Conservation (phyloP, 2,113 vertebrate species). For the Bufo bufo region DNA sequence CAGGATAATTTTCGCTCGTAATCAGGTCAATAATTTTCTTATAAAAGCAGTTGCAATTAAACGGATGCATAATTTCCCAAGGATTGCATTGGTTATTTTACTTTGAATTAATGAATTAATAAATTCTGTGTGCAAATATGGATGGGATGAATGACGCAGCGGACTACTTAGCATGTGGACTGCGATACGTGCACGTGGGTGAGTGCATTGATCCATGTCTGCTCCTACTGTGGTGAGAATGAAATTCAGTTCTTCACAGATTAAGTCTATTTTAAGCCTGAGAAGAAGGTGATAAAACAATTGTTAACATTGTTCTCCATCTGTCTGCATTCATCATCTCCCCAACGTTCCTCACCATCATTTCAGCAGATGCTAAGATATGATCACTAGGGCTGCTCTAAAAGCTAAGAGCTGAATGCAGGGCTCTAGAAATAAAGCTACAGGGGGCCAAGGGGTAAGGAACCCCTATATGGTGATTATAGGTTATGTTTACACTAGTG, state of each 20-base stretch:
- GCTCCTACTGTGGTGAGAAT: conserved; percentile 41
- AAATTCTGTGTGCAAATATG: conserved; percentile 19
- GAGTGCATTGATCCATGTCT: conserved; percentile 14
- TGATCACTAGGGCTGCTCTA: neutral
- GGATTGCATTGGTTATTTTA: neutral
- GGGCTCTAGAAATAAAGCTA: neutral
- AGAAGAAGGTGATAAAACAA: conserved; percentile 54
- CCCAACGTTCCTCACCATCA: neutral
- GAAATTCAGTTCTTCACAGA: conserved; percentile 44
- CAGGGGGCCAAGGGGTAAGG: neutral
- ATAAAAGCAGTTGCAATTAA: neutral
- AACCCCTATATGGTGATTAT: neutral
- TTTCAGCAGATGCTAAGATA: neutral
- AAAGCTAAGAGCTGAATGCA: neutral
- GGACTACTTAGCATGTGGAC: neutral
- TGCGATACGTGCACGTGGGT: neutral
- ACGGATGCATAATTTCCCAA: neutral
- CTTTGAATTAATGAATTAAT: neutral
- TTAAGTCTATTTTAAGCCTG: conserved; percentile 48
- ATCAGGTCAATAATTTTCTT: conserved; percentile 15
- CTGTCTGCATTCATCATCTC: conserved; percentile 46
- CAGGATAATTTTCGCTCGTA: neutral
- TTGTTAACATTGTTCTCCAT: conserved; percentile 54
- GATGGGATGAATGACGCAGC: neutral
- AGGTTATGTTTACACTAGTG: neutral